A percentile compares a stretch with the other conserved stretches of the same genome.
These are phyloP conservation scores for Schlechtendalia chinensis DNA, from an alignment of 1,140 invertebrate genomes.

Conservation along the genomic window DNA sequence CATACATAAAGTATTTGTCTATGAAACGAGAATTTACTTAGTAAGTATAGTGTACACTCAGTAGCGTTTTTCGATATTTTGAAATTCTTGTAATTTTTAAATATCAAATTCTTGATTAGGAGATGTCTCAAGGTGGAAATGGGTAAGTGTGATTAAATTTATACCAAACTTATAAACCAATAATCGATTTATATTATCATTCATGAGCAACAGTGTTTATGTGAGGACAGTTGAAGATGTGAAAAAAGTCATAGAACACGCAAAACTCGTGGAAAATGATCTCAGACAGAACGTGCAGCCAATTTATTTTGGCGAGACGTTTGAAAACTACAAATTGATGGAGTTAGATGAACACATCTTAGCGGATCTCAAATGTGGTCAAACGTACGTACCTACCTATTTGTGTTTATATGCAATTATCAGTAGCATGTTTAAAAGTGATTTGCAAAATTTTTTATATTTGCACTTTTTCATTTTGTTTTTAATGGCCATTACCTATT, in stretches of 20 bases:
- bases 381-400: slow-evolving; percentile 55
- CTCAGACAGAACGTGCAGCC: slow-evolving; percentile 66
- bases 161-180: background rate
- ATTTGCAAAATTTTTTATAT: no score
- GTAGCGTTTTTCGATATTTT: no score
- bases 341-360: slow-evolving; percentile 68
- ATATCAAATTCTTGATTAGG: no score
- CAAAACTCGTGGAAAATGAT: slow-evolving; percentile 67
- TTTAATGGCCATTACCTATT: background rate
- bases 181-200: background rate
- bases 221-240: slow-evolving; percentile 52
- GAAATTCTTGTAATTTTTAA: no score
- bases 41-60: no score
- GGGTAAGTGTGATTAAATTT: background rate
- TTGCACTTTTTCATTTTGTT: no score
- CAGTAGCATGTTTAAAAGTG: no score
- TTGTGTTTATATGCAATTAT: no score
- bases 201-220: slow-evolving; percentile 33
- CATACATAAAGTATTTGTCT: no score
- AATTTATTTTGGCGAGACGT: slow-evolving; percentile 62
- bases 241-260: slow-evolving; percentile 61
- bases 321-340: slow-evolving; percentile 63
- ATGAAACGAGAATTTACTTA: no score
- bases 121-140: slow-evolving; percentile 4
- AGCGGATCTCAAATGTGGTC: slow-evolving; percentile 63